Evolutionary conservation across 2,113 vertebrate genomes (phyloP), one percentile per base, ranked within the genome.

Genomic region (Onychostoma macrolepis): DNA sequence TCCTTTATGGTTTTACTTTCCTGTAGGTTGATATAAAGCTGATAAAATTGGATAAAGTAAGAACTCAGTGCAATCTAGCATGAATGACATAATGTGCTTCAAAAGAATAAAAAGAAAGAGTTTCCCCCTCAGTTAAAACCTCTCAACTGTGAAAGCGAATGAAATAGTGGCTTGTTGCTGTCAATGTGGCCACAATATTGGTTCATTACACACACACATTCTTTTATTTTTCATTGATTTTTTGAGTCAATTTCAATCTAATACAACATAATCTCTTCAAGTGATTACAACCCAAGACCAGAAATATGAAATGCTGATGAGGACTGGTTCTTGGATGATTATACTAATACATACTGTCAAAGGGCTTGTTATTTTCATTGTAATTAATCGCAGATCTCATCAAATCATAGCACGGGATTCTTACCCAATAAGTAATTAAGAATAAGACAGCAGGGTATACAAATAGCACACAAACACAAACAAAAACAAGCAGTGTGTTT

Each of bases 311-410:
- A 33, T 83, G 81, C 43, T 83, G 53, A 82, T 45, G 36, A 82
- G 58, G 15, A 65, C 10, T 45, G 61, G 53, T 80, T 82, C 63
- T n/a, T 13, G 41, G 19, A 28, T 36, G 43, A 83, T 71, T 82
- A 33, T 13, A 15, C 28, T 71, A 71, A 48, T 33, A 50, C 43
- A 33, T 50, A 21, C 19, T 85, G 45, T 82, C 83, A 85, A 28
- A 71, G 21, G 36, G 33, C 36, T 87, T 85, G 56, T 85, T 85
- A 65, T 74, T 79, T 81, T 65, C 10, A 80, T 43, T 80, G 53
- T 77, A 87, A 87, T 87, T 87, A 87, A 58, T 76, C 82, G 38
- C 84, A 67, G 85, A 89, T 89, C 85, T 80, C 80, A 63, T 81
- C 82, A 76, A 85, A 81, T 87, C 43, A 12, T 79, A 84, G 19